These are phyloP conservation scores for Patella depressa DNA, from an alignment of 2,888 invertebrate species.

Conservation along the genomic window DNA sequence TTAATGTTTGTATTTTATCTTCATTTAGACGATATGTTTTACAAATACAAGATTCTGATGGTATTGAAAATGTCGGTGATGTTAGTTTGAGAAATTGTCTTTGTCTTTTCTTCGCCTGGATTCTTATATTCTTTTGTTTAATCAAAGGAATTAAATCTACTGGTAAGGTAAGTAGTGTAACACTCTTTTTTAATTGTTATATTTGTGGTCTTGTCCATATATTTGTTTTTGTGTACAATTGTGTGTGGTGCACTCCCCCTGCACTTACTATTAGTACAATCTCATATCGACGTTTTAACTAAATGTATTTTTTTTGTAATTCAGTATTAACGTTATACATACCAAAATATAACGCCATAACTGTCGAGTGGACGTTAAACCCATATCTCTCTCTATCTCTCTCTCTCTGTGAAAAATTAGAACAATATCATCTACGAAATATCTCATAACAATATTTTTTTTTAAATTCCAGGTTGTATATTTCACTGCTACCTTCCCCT, in stretches of 20 bases:
- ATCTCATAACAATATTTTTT: no score
- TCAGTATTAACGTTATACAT: no score
- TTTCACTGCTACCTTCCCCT: slow-evolving; percentile 67
- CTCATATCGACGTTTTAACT: no score
- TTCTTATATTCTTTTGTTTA: slow-evolving; percentile 65
- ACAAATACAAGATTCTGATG: slow-evolving; percentile 51
- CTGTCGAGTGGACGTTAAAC: no score
- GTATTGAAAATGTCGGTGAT: slow-evolving; percentile 53
- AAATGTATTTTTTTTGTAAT: no score
- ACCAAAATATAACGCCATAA: no score
- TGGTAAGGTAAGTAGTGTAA: slow-evolving; percentile 55
- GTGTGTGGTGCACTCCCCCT: no score
- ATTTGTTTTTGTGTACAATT: no score
- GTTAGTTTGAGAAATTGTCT: slow-evolving; percentile 61
- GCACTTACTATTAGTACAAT: background rate
- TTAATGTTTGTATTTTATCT: background rate
- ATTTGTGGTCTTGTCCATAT: no score
- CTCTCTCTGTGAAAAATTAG: no score
- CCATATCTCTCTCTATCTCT: no score
- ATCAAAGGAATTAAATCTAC: slow-evolving; percentile 67
- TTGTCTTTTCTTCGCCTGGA: slow-evolving; percentile 65
- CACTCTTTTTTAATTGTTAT: background rate
- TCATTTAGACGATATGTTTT: slow-evolving; percentile 57
- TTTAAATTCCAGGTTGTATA: slow-evolving; percentile 67
- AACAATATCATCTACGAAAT: no score